Evolutionary conservation across 2,113 vertebrate genomes (phyloP).

Genomic region (Colossoma macropomum): DNA sequence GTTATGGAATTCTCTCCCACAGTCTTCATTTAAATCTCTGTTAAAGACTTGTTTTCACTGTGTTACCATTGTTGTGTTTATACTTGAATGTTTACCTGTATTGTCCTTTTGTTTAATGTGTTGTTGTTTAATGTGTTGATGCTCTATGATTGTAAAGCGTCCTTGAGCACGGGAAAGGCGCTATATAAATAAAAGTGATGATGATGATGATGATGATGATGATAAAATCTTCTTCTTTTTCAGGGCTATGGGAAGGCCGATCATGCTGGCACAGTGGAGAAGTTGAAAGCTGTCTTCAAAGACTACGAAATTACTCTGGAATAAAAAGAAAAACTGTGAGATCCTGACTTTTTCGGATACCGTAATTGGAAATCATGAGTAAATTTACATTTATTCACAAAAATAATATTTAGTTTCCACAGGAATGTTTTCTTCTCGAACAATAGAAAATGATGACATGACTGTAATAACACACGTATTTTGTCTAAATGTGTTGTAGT

Average conservation of each 20-base stretch:
- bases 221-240: constrained; percentile 40
- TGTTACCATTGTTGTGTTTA: too few species aligned
- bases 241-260: constrained; percentile 91
- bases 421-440: neutral
- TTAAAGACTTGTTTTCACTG: too few species aligned
- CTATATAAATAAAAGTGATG: too few species aligned
- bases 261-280: constrained; percentile 83
- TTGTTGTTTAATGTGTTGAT: too few species aligned
- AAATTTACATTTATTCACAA: neutral
- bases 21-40: too few species aligned
- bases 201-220: too few species aligned
- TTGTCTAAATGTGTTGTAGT: neutral
- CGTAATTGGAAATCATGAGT: neutral
- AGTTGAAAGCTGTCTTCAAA: constrained; percentile 80
- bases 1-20: too few species aligned
- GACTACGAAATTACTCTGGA: constrained; percentile 88
- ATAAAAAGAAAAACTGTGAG: constrained; percentile 79
- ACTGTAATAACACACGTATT: constrained; percentile 13
- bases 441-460: neutral
- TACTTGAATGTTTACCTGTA: too few species aligned
- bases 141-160: too few species aligned
- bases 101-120: too few species aligned
- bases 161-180: too few species aligned
- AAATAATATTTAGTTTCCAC: neutral
- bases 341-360: neutral